Percentiles rank a stretch among this genome's conserved stretches.
Evolutionary conservation across 2,888 invertebrate genomes (phyloP).

Genomic region (Yponomeuta cagnagella): DNA sequence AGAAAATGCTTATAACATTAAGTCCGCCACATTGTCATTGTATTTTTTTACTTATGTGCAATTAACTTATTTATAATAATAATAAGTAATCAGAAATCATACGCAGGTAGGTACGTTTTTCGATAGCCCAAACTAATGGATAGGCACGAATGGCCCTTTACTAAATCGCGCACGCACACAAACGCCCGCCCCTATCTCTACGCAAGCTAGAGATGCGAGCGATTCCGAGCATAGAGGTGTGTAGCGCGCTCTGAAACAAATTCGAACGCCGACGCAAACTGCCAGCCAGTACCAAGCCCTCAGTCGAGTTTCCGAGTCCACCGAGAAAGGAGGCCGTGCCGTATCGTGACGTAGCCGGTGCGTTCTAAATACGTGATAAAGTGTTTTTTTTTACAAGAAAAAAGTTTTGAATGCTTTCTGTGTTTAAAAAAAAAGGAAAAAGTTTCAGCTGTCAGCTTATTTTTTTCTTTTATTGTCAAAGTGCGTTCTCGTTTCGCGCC

Average conservation of each 20-base stretch:
- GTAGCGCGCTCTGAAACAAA: conserved; percentile 5
- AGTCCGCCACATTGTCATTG: too few relatives aligned
- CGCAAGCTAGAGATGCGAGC: conserved; percentile 25
- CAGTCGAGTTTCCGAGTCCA: conserved; percentile 1
- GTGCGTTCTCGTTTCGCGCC: background rate
- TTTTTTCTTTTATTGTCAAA: background rate
- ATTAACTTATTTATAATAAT: too few relatives aligned
- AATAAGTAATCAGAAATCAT: too few relatives aligned
- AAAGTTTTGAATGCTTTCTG: conserved; percentile 26
- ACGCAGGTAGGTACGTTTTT: background rate
- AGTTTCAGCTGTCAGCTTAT: background rate
- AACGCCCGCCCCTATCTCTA: conserved; percentile 11
- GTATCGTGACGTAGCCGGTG: conserved; percentile 43
- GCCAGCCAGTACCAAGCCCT: background rate
- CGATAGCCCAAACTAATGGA: background rate
- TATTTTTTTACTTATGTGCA: too few relatives aligned
- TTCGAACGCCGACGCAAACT: background rate
- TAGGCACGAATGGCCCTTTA: background rate
- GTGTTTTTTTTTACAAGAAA: conserved; percentile 28
- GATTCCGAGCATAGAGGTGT: conserved; percentile 13
- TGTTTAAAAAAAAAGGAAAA: background rate
- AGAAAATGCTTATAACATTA: too few relatives aligned
- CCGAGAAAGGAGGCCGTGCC: conserved; percentile 10
- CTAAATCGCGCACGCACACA: conserved; percentile 21
- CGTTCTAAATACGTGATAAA: conserved; percentile 28